phyloP scores from a whole-genome alignment of 2,797 vertebrate species.

The Bradypus variegatus region DNA sequence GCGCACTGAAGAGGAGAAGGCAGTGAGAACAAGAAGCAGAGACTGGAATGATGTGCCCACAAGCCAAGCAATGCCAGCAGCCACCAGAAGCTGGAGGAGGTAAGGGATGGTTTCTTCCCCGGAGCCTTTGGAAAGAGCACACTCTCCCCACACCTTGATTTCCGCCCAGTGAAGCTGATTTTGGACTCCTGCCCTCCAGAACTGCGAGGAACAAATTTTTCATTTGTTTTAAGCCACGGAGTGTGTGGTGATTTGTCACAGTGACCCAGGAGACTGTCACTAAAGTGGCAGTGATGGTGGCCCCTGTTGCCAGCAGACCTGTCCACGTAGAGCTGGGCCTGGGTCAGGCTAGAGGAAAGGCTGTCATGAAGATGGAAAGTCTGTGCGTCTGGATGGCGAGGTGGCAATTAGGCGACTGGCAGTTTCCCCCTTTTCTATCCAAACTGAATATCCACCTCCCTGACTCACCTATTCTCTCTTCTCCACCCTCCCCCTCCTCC shows the following conservation, averaged over 20 bases:
- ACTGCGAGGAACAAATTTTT: not conserved
- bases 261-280: not conserved
- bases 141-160: not conserved
- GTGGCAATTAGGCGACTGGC: rapidly evolving
- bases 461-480: not conserved
- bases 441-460: not conserved
- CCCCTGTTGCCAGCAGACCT: not conserved
- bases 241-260: not conserved
- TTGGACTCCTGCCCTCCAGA: not conserved
- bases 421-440: not conserved
- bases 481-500: not conserved
- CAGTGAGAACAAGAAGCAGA: not conserved
- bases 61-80: not conserved
- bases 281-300: rapidly evolving
- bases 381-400: not conserved
- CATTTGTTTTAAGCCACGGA: not conserved
- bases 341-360: not conserved
- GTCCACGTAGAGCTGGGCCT: not conserved
- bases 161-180: not conserved
- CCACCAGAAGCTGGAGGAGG: not conserved
- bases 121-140: no score
- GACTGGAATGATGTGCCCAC: rapidly evolving
- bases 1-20: not conserved
- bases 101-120: not conserved
- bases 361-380: rapidly evolving